Base-by-base conservation (phyloP, 1,140 invertebrate genomes). In the Zaprionus nigranus region DNA sequence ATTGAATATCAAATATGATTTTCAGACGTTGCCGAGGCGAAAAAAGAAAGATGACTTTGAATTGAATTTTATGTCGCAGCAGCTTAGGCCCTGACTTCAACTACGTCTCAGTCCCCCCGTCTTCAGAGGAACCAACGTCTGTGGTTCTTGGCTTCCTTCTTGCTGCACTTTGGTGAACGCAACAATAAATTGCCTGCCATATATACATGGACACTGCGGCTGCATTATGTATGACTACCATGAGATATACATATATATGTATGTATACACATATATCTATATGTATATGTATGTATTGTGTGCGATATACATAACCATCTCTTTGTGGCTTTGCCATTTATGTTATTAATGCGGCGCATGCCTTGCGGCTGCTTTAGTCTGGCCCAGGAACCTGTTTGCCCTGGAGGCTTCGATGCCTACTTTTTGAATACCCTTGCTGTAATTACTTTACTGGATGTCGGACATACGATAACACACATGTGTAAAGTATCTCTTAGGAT, bases 31-130 rank as follows among this genome's bases (percentile, higher is more conserved):
- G 51, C 60, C 24, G 26, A 28, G 28, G 57, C 57, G 38, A 30
- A 43, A 30, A 34, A 63, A 73, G 64, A 73, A 76, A 86, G 80
- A 82, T 80, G 63, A 34, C 64, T 26, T 78, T 71, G 73, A 83
- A 88, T 87, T 88, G 83, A 86, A 86, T 86, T 86, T 86, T 86
- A 86, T 79, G 82, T 79, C 75, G 82, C 73, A 75, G 61, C 56
- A 69, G 57, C 72, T 61, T 60, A 54, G 75, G 43, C 60, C 38
- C 58, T 38, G 30, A 17, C 24, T 65, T 12, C 51, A 53, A 24
- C 40, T 58, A 20, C 17, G 49, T 5, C 38, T 57, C 24, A 51
- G 11, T 63, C 46, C 30, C 53, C 40, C 11, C n/a, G 0, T 22
- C 51, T 2, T 5, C 11, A 15, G 49, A 59, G 40, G 36, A 28